Evolutionary conservation across 2,113 vertebrate genomes (phyloP).

Genomic region (Oplegnathus fasciatus): DNA sequence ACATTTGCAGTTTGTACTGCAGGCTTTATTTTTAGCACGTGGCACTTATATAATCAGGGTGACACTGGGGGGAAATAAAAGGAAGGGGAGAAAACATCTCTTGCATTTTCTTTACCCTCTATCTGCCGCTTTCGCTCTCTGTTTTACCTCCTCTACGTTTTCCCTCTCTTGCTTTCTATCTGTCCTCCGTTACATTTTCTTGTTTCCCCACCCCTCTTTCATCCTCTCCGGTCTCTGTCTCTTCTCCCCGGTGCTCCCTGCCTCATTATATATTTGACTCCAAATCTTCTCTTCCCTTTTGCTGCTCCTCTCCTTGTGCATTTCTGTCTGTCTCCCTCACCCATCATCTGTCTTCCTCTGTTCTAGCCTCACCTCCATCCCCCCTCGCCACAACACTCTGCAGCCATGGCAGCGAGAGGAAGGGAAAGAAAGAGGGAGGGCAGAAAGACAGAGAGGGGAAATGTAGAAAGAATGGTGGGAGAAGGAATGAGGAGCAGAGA

Average conservation of each 20-base stretch:
- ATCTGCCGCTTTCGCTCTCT: conserved; percentile 46
- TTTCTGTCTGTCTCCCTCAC: conserved; percentile 35
- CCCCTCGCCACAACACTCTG: conserved; percentile 24
- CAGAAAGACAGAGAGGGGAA: neutral
- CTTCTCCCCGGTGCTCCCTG: conserved; percentile 22
- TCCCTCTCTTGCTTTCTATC: conserved; percentile 25
- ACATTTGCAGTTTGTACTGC: conserved; percentile 77
- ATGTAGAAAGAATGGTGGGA: neutral
- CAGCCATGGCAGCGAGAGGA: conserved; percentile 35
- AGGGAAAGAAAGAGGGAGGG: neutral
- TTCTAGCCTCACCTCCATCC: conserved; percentile 11
- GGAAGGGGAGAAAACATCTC: conserved; percentile 65
- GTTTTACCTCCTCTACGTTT: conserved; percentile 33
- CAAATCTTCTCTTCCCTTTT: conserved; percentile 25
- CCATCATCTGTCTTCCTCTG: conserved; percentile 42
- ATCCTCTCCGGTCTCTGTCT: neutral
- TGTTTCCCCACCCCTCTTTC: conserved; percentile 6
- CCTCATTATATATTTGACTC: conserved; percentile 61
- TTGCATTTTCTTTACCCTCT: conserved; percentile 65
- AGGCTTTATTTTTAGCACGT: conserved; percentile 87
- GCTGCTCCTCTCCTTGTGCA: neutral
- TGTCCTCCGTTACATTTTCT: conserved; percentile 13
- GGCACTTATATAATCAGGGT: conserved; percentile 87
- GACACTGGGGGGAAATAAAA: conserved; percentile 83
- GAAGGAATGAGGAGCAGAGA: neutral